Evolutionary conservation across 2,888 invertebrate genomes (phyloP).

Genomic region (Eupithecia exiguata): DNA sequence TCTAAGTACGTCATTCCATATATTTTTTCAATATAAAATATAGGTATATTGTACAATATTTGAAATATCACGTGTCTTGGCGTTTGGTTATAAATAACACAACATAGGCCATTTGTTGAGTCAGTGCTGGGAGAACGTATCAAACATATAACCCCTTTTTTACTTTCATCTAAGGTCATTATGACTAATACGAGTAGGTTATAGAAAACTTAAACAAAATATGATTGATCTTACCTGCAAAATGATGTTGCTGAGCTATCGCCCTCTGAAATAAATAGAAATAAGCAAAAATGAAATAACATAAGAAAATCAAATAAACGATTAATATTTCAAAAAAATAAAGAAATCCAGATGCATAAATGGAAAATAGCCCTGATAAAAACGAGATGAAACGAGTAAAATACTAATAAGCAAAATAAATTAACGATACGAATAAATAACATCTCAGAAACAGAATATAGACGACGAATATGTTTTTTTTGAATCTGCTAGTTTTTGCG

Average conservation of each 20-base stretch:
- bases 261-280: slow-evolving; percentile 85
- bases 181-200: too few species aligned
- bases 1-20: too few species aligned
- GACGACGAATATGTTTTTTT: background rate
- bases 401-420: background rate
- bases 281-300: slow-evolving; percentile 55
- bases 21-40: too few species aligned
- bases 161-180: too few species aligned
- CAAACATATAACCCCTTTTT: too few species aligned
- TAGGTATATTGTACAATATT: too few species aligned
- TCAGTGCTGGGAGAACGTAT: too few species aligned
- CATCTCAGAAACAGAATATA: background rate
- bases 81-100: too few species aligned
- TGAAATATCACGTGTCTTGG: too few species aligned
- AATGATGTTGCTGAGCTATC: slow-evolving; percentile 86
- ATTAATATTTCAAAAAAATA: background rate
- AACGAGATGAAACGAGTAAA: background rate
- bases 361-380: background rate
- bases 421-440: background rate
- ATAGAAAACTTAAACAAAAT: background rate
- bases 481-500: too few species aligned
- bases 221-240: slow-evolving; percentile 77
- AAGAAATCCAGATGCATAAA: background rate
- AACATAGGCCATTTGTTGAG: too few species aligned
- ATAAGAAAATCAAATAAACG: slow-evolving; percentile 18